Conservation (phyloP, 2,113 vertebrate species). For the Brevimyrus niger region DNA sequence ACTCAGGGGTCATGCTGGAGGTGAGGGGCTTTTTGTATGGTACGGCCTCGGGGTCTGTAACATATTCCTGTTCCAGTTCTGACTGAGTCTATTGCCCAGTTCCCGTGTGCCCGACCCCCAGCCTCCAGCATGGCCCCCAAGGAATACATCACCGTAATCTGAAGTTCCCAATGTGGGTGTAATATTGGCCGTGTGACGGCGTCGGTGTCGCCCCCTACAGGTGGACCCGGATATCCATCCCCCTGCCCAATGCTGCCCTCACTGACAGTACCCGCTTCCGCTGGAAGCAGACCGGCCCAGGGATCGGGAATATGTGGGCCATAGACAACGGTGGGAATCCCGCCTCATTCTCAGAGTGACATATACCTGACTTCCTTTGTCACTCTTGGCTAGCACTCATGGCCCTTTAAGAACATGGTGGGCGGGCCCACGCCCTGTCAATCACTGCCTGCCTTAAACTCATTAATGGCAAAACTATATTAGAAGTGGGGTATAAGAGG, state of each 20-base stretch:
- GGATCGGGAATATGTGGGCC: conserved; percentile 90
- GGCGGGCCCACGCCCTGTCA: neutral
- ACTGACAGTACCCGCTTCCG: conserved; percentile 83
- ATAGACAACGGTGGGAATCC: conserved; percentile 81
- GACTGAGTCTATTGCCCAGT: neutral
- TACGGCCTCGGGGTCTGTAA: neutral
- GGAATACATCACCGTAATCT: neutral
- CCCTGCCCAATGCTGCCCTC: conserved; percentile 84
- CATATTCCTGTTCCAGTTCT: neutral
- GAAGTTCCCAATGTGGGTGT: neutral
- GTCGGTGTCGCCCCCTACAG: conserved; percentile 51
- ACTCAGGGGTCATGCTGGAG: neutral
- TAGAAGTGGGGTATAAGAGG: neutral
- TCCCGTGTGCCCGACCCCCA: neutral
- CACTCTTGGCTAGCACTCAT: neutral
- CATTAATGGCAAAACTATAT: neutral
- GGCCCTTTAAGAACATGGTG: neutral
- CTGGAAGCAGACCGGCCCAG: conserved; percentile 82
- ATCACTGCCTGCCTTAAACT: neutral
- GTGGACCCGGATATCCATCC: conserved; percentile 91
- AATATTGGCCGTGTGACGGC: neutral
- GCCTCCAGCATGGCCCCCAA: neutral
- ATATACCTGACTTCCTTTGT: neutral
- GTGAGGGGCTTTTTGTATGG: neutral
- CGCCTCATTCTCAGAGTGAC: neutral